phyloP scores from a whole-genome alignment of 2,113 vertebrate species.

The Sinosuthora webbiana region DNA sequence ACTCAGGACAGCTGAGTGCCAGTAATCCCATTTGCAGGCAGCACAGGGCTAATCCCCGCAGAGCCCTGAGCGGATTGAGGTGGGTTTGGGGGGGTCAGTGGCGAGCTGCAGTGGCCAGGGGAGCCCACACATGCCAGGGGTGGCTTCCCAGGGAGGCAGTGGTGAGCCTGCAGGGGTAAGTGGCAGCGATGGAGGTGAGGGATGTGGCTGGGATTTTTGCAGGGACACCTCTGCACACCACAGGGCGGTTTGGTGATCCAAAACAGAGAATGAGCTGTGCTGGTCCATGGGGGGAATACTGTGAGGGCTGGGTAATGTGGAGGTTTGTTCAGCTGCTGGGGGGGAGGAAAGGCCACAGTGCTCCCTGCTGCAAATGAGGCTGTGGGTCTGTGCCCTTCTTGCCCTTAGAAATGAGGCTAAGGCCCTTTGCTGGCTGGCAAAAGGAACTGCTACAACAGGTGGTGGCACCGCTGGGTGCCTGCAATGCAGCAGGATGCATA shows the following conservation, averaged over 20 bases:
- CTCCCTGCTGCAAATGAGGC: not conserved
- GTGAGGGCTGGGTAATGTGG: not conserved
- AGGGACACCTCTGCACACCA: accelerated
- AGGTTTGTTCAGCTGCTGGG: not conserved
- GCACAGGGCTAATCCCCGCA: not conserved
- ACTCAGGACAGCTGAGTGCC: not conserved
- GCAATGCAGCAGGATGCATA: accelerated
- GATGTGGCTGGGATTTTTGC: accelerated
- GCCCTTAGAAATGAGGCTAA: not conserved
- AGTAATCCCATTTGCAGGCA: slow-evolving; percentile 41
- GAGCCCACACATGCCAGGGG: not conserved
- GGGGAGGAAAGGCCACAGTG: accelerated
- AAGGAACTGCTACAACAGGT: not conserved
- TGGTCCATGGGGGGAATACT: accelerated
- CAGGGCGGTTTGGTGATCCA: accelerated
- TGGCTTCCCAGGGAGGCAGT: not conserved
- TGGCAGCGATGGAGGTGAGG: not conserved
- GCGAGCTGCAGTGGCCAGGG: not conserved
- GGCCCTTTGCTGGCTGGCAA: not conserved
- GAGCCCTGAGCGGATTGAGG: slow-evolving; percentile 27
- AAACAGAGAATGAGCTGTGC: not conserved
- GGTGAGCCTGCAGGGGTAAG: not conserved
- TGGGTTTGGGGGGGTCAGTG: not conserved
- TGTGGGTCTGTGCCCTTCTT: accelerated
- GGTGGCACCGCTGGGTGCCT: not conserved